These are phyloP conservation scores for Sisyra terminalis DNA, from an alignment of 2,888 invertebrate species.

Conservation along the genomic window DNA sequence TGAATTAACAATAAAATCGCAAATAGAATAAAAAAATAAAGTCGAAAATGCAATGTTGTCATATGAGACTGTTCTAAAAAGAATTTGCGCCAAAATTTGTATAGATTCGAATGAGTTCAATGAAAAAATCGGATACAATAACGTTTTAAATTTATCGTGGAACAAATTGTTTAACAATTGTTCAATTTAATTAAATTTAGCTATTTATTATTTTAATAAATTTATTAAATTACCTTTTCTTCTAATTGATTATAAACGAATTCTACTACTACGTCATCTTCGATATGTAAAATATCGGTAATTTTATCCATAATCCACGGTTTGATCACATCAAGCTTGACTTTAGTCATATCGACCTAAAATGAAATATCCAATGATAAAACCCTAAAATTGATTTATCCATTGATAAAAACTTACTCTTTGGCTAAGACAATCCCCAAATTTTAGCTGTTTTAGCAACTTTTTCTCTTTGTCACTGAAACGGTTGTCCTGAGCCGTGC, in stretches of 20 bases:
- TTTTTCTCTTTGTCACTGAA: constrained; percentile 99
- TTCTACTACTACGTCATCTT: constrained; percentile 97
- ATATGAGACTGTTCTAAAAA: no score
- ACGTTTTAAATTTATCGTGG: no score
- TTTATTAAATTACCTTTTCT: constrained; percentile 50
- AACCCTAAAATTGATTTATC: no score
- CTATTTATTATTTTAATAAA: background rate
- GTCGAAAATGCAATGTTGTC: no score
- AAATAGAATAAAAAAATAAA: no score
- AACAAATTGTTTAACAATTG: background rate
- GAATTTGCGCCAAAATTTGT: no score
- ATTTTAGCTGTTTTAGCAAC: constrained; percentile 95
- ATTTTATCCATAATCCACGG: constrained; percentile 98
- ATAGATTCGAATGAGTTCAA: no score
- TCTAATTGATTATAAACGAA: constrained; percentile 98
- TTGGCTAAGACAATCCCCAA: constrained; percentile 82
- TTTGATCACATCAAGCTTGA: constrained; percentile 92
- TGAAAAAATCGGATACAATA: no score
- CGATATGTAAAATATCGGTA: constrained; percentile 89
- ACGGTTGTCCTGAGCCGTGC: constrained; percentile 95
- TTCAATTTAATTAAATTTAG: background rate
- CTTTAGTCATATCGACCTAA: constrained; percentile 94
- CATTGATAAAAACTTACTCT: constrained; percentile 56
- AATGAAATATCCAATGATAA: constrained; percentile 11
- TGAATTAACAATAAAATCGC: no score